Percentiles rank a stretch among this genome's conserved stretches.
These are phyloP conservation scores for Drosophila koepferae DNA, from an alignment of 2,888 invertebrate species.

Conservation along the genomic window DNA sequence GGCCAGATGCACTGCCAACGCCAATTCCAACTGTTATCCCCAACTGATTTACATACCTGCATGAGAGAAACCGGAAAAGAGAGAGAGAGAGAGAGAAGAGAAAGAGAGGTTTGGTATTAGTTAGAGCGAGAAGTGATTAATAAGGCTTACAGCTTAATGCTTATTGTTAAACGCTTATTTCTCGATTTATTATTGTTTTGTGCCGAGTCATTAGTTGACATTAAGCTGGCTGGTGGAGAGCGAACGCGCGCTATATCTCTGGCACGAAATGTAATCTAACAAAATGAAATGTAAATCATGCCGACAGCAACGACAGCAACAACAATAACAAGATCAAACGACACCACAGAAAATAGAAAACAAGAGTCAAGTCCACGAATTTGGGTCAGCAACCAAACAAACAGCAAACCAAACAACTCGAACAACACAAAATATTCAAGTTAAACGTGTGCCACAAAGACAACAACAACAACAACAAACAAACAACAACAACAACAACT, in stretches of 20 bases:
- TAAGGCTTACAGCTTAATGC: constrained; percentile 25
- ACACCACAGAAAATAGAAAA: constrained; percentile 61
- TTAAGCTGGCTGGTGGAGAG: constrained; percentile 35
- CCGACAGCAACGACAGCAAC: constrained; percentile 30
- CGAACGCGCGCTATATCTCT: constrained; percentile 33
- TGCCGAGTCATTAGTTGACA: constrained; percentile 57
- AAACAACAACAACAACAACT: constrained; percentile 2
- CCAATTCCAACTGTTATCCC: constrained; percentile 17
- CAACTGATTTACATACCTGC: constrained; percentile 61
- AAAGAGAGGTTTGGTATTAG: constrained; percentile 11
- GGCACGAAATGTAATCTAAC: constrained; percentile 46
- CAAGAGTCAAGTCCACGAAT: constrained; percentile 69
- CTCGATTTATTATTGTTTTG: constrained; percentile 30
- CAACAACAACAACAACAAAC: constrained; percentile 16
- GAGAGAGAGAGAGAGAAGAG: background rate
- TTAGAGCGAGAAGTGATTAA: constrained; percentile 27
- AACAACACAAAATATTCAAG: constrained; percentile 46
- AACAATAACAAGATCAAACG: constrained; percentile 25
- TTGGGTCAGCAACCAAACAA: constrained; percentile 63
- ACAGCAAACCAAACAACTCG: constrained; percentile 16
- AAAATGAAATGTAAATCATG: constrained; percentile 60
- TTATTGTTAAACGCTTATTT: constrained; percentile 40
- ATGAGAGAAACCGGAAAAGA: background rate
- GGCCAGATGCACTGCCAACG: constrained; percentile 10
- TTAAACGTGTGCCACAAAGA: constrained; percentile 60